Base-by-base conservation (phyloP, 2,888 invertebrate species). In the Phaonia tiefii region DNA sequence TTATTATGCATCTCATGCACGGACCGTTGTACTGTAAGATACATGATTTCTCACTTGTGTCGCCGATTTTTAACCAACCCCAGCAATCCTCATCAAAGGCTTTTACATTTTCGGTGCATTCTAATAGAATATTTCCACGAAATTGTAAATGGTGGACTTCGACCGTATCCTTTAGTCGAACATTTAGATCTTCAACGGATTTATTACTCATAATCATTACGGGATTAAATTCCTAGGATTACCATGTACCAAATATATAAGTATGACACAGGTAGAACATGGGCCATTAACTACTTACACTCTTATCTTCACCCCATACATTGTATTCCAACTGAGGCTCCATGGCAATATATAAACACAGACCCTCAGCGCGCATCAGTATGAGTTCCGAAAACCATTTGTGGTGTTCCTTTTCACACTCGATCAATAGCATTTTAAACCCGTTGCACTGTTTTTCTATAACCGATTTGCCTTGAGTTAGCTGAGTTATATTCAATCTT, bases 41-140 rank as follows among this genome's bases (percentile, higher is more conserved):
- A n/a, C 74, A 65, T 15, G 49, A 22, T 11, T 22, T 54, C 11
- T 13, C 60, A 1, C 17, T 11, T 51, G 75, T 70, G 8, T 70
- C 42, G 1, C 84, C 82, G 26, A 84, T 76, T 44, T 72, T 75
- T 20, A 83, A 11, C 83, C 83, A 84, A 20, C 54, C 13, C 83
- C 84, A 84, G 31, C 78, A 67, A 42, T 84, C 83, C 65, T 84
- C 84, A 22, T 76, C 78, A 69, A 75, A 83, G 2, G 84, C 46
- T 20, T 46, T 11, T 1, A 81, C 25, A 25, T 51, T 15, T 0
- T 46, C 63, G 4, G 10, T 15, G 10, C 79, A 78, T 10, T 83
- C 71, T 13, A 84, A 39, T 8, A 83, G 51, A 15, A 84, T 22
- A 76, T 84, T 84, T 0, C 78, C 78, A 13, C 82, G 82, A 70